Base-by-base conservation (phyloP, 2,797 vertebrate genomes). In the Antennarius maculatus region DNA sequence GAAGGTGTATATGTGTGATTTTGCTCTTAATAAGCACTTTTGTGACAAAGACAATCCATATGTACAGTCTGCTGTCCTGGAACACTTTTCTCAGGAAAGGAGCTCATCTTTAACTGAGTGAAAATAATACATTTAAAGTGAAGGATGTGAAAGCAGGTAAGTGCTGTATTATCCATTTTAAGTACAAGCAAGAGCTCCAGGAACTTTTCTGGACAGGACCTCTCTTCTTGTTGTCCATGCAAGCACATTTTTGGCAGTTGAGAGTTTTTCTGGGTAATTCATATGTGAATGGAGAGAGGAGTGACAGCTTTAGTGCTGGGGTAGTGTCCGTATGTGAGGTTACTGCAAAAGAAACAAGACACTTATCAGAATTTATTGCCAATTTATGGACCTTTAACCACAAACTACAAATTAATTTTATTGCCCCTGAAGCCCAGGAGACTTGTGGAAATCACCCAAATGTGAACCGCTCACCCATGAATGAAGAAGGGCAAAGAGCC, bases 231-330 rank as follows among this genome's bases (percentile, higher is more conserved):
- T 69, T 43, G 50, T 51, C 51, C 18, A 28, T 53, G 65, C 63
- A 57, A 76, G 68, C 56, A 52, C 65, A 69, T 18, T 72, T 23
- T 54, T 52, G 69, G 58, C 48, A 54, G 48, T 17, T 16, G 45
- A 62, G 2, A 45, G 15, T 47, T 41, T 67, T 60, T 45, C 53
- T 55, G 23, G 1, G 5, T 55, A 16, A 12, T 34, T 34, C 2
- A 18, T 47, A 31, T 64, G 59, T 16, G 15, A 59, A 1, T 42
- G 8, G 46, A 10, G 11, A n/a, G 23, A 5, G 28, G 9, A 46
- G 29, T 46, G 39, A 41, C 58, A 66, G 58, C n/a, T 47, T 60
- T 15, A 41, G 1, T n/a, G 29, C 14, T 17, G 37, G 4, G 17
- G 23, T 13, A 13, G 43, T 41, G 37, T 37, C 17, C 46, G 27